These are phyloP conservation scores for Maccullochella peelii DNA, from an alignment of 2,113 vertebrate species.

Conservation along the genomic window DNA sequence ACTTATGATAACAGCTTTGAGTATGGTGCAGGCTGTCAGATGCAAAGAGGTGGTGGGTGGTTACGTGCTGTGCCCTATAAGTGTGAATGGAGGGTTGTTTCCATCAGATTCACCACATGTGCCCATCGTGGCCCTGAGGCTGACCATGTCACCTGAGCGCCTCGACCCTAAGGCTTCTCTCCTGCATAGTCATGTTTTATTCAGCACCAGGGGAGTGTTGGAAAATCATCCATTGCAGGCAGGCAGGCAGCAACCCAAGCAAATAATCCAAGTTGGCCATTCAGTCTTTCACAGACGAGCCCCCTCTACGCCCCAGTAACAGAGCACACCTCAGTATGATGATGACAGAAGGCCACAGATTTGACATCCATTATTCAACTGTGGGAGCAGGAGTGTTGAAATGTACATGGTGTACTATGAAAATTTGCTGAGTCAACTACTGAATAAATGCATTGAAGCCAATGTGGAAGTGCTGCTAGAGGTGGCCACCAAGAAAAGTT, in stretches of 20 bases:
- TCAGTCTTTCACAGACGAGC: conserved; percentile 69
- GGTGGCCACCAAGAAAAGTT: neutral
- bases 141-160: conserved; percentile 83
- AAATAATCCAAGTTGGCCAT: conserved; percentile 55
- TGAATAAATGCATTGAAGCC: neutral
- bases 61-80: neutral
- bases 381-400: conserved; percentile 71
- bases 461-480: neutral
- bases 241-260: conserved; percentile 71
- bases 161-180: conserved; percentile 75
- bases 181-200: conserved; percentile 89
- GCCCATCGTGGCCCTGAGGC: conserved; percentile 65
- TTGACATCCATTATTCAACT: conserved; percentile 87
- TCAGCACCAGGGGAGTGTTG: conserved; percentile 84
- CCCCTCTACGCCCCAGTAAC: conserved; percentile 40
- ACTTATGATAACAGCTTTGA: neutral
- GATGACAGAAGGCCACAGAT: conserved; percentile 82
- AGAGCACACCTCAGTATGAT: conserved; percentile 56
- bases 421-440: conserved; percentile 43
- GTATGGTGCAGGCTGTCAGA: neutral
- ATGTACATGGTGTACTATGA: conserved; percentile 75
- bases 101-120: conserved; percentile 69
- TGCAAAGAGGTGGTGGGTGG: neutral
- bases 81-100: conserved; percentile 71
- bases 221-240: conserved; percentile 80